These are phyloP conservation scores for Chaitophorus viminalis DNA, from an alignment of 2,888 invertebrate species.

Conservation along the genomic window DNA sequence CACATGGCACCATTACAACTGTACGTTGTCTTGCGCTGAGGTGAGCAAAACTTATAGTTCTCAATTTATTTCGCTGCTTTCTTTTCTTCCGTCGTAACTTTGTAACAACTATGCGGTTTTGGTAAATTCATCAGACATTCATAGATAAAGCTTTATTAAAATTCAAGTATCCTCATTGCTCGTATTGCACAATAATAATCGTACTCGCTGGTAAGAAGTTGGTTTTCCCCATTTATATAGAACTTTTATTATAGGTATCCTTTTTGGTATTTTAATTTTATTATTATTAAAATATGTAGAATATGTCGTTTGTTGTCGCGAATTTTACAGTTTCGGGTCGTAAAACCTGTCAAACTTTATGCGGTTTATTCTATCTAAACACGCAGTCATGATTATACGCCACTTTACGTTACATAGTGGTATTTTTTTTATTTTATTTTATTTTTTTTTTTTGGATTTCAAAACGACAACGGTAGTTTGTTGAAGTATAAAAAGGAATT, in stretches of 20 bases:
- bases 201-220: neutral
- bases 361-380: constrained; percentile 39
- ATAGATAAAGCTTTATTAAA: neutral
- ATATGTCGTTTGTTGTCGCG: neutral
- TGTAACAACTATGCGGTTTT: neutral
- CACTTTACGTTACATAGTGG: neutral
- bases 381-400: constrained; percentile 24
- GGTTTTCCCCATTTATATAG: neutral
- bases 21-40: neutral
- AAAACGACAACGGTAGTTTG: constrained; percentile 28
- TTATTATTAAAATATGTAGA: constrained; percentile 16
- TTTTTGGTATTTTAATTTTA: constrained; percentile 37
- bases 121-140: neutral
- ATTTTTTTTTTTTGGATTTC: constrained; percentile 37
- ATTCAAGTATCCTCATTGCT: neutral
- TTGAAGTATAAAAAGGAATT: constrained; percentile 2
- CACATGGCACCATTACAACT: neutral
- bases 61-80: neutral
- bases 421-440: too few species aligned
- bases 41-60: neutral
- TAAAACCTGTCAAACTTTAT: constrained; percentile 47
- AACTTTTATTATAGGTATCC: neutral
- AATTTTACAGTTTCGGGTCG: constrained; percentile 40
- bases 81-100: neutral
- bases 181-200: neutral